A percentile compares a stretch with the other conserved stretches of the same genome.
phyloP scores from a whole-genome alignment of 2,113 vertebrate genomes.

The Orientallactaga bullata region DNA sequence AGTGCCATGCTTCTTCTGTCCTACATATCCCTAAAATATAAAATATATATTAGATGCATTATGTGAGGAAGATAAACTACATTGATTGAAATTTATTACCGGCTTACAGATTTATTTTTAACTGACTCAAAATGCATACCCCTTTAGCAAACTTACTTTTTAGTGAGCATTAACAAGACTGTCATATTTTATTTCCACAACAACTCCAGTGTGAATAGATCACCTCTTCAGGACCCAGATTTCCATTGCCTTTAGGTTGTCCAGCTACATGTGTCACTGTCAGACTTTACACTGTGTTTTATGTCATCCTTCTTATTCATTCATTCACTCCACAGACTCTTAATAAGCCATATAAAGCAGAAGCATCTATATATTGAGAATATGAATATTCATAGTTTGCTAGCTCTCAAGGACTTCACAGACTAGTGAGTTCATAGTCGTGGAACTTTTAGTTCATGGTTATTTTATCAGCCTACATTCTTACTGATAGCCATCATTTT shows the following conservation, averaged over 20 bases:
- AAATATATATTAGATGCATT: background rate
- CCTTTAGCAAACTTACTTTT: background rate
- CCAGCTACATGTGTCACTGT: background rate
- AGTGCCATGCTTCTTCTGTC: background rate
- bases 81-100: background rate
- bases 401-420: conserved; percentile 23
- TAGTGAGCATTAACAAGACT: background rate
- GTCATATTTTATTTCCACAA: background rate
- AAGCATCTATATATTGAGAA: conserved; percentile 33
- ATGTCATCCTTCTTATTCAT: conserved; percentile 1
- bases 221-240: background rate
- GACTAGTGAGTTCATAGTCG: conserved; percentile 51
- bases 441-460: conserved; percentile 37
- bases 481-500: background rate
- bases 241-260: background rate
- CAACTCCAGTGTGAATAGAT: background rate
- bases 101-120: background rate
- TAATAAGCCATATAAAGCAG: background rate
- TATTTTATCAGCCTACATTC: conserved; percentile 40
- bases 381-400: conserved; percentile 60
- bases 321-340: conserved; percentile 18
- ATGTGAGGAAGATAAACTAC: background rate
- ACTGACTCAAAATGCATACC: background rate
- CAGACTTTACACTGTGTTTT: background rate
- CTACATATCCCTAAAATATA: background rate